phyloP scores from a whole-genome alignment of 35 echinoderm and acorn worm genomes.

The Lytechinus variegatus region DNA sequence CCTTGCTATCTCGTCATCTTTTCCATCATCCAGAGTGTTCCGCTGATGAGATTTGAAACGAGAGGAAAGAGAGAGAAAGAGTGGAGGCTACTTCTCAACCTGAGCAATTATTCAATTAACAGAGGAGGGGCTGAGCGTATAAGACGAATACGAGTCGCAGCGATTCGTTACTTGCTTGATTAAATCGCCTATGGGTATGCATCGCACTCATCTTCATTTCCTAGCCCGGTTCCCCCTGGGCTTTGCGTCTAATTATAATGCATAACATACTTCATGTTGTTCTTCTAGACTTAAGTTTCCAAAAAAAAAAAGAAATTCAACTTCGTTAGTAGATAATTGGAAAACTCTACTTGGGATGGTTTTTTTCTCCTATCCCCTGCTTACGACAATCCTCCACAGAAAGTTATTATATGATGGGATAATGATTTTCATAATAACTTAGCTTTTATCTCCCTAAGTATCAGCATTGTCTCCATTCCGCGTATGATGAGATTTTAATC shows the following conservation, averaged over 20 bases:
- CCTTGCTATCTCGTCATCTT: background rate
- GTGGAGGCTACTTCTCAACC: conserved; percentile 1
- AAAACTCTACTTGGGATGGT: conserved; percentile 42
- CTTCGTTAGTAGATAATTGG: conserved; percentile 45
- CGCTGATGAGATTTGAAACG: conserved; percentile 29
- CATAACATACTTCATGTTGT: conserved; percentile 53
- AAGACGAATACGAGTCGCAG: conserved; percentile 41
- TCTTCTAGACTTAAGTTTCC: conserved; percentile 10
- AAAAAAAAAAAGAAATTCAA: conserved; percentile 49
- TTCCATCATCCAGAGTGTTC: conserved; percentile 18
- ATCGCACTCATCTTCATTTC: background rate
- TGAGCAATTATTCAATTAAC: conserved; percentile 53
- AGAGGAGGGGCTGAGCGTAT: conserved; percentile 48
- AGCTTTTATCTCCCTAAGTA: conserved; percentile 18
- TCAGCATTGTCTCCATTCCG: background rate
- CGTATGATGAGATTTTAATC: conserved; percentile 42
- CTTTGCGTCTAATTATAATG: conserved; percentile 20
- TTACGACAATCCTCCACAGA: background rate
- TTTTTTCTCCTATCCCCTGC: background rate
- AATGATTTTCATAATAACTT: conserved; percentile 48
- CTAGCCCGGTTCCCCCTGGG: background rate
- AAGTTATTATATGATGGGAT: background rate
- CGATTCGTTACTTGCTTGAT: conserved; percentile 45
- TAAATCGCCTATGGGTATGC: conserved; percentile 50
- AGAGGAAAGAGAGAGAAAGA: background rate